Conservation (phyloP, 1,140 invertebrate species). For the Drosophila athabasca region DNA sequence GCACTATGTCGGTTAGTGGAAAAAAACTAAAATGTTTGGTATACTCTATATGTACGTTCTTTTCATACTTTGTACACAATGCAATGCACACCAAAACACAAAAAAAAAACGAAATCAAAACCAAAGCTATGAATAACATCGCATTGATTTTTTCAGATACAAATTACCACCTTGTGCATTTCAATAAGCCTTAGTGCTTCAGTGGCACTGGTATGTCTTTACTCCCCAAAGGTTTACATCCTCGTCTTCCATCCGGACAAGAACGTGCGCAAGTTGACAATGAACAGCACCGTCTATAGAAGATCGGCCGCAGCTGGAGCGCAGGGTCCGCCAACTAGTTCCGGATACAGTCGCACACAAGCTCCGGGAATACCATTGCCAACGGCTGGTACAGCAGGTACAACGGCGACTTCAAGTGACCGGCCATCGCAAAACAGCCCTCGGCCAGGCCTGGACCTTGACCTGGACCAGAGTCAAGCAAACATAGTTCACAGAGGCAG, state of each 20-base stretch:
- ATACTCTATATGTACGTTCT: too few species aligned
- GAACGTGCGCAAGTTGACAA: constrained; percentile 86
- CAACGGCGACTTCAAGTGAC: constrained; percentile 26
- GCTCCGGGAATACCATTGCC: constrained; percentile 5
- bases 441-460: constrained; percentile 9
- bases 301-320: constrained; percentile 70
- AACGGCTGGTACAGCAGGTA: constrained; percentile 7
- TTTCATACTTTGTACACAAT: too few species aligned
- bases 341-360: constrained; percentile 55
- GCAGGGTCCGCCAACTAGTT: constrained; percentile 44
- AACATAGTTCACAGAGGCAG: constrained; percentile 34
- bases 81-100: background rate
- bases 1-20: too few species aligned
- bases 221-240: constrained; percentile 91
- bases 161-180: constrained; percentile 91
- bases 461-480: constrained; percentile 19
- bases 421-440: constrained; percentile 37
- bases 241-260: constrained; percentile 91
- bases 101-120: too few species aligned
- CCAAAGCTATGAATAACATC: too few species aligned
- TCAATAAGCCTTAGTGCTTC: constrained; percentile 91
- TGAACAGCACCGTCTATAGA: constrained; percentile 84
- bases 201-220: constrained; percentile 90
- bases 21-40: too few species aligned
- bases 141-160: constrained; percentile 84